Evolutionary conservation across 2,797 vertebrate genomes (phyloP), one percentile per base, ranked within the genome.

Genomic region (Natrix natrix): DNA sequence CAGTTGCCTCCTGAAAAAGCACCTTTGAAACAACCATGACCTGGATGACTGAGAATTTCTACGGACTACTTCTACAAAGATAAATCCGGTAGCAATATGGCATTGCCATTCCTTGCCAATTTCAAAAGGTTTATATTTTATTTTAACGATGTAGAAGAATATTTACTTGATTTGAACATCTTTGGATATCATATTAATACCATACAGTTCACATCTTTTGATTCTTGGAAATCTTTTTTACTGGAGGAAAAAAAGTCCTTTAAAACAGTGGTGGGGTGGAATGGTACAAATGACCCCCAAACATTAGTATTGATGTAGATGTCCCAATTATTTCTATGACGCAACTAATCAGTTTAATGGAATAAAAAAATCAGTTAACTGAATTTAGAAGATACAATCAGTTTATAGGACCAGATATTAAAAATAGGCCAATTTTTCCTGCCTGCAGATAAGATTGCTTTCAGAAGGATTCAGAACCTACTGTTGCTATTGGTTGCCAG

Each of bases 351-450:
- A 37, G 66, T 78, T 86, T n/a, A 54, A 63, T 10, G 32, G 1
- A 87, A n/a, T 91, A 86, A 57, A 90, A 90, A 32, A 89, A 43
- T 83, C 59, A 66, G 78, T 56, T 87, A 93, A 91, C 86, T 61
- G 86, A 91, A 37, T 55, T 61, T 52, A 83, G 57, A 69, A 91
- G 86, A 93, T 24, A 32, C 43, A 74, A 28, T 91, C 28, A 8
- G 37, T 74, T 66, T 13, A 48, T 20, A 28, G 16, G 26, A 4
- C 83, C 54, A 91, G 37, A 74, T 89, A 69, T 91, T 87, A 92
- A 86, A 59, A 20, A 32, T 8, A 63, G 43, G 52, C 43, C 60
- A n/a, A 57, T 32, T 22, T 66, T 37, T 3, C 20, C 24, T 87
- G 28, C 26, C 1, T 92, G 54, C 16, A 43, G n/a, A 16, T 57